Conservation (phyloP, 2,113 vertebrate genomes). For the Acrocephalus arundinaceus region DNA sequence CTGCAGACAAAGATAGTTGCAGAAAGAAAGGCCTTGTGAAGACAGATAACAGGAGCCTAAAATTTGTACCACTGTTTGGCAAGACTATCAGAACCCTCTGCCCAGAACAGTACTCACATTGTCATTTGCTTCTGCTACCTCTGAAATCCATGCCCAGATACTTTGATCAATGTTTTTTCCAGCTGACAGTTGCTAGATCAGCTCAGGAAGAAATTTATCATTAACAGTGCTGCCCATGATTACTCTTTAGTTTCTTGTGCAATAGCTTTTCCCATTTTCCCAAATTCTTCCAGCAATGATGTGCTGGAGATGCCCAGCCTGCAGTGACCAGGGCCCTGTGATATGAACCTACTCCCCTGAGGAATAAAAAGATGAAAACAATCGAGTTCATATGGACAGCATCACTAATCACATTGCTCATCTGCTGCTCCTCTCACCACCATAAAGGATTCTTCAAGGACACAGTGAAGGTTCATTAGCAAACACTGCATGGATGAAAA, state of each 20-base stretch:
- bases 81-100: neutral
- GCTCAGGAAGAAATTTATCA: neutral
- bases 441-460: neutral
- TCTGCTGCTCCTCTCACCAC: neutral
- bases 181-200: neutral
- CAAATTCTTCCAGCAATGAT: neutral
- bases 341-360: neutral
- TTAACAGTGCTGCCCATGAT: neutral
- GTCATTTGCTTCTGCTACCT: neutral
- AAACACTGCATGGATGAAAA: neutral
- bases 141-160: neutral
- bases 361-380: neutral
- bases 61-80: neutral
- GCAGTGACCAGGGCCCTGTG: neutral
- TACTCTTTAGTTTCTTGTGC: neutral
- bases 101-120: neutral
- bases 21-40: neutral
- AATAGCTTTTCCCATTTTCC: neutral
- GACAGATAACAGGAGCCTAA: neutral
- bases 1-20: neutral
- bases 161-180: neutral
- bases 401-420: neutral
- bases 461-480: neutral
- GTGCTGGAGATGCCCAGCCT: neutral
- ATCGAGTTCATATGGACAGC: neutral